Base-by-base conservation (phyloP, 2,888 invertebrate genomes). In the Sceliomorpha sp. region DNA sequence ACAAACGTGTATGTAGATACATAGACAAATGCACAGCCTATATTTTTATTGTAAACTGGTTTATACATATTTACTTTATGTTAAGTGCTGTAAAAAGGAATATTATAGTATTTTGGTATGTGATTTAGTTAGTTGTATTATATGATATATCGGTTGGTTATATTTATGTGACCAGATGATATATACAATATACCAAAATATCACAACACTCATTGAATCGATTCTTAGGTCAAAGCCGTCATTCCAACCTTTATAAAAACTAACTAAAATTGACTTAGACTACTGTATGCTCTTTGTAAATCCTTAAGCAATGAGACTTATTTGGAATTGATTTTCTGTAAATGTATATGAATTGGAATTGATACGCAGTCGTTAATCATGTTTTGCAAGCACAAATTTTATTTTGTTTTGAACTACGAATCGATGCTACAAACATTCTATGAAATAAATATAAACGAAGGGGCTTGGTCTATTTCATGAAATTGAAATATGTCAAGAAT, bases 11-110 rank as follows among this genome's bases (percentile, higher is more conserved):
- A 64, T 12, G 70, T 72, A 73, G 69, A 63, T 73, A 73, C 51
- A 74, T 70, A 73, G 71, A 63, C 55, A 77, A 77, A 82, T 81
- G 80, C 83, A 86, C 81, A 83, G 79, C 73, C 78, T 83, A 81
- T 78, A 79, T 72, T 75, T 77, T 75, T 74, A 75, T 72, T 74
- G 71, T 77, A 76, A 78, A 75, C 76, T 80, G 64, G 69, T 80
- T 85, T 81, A 77, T 78, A 79, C 70, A 75, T 76, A 77, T 79
- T 83, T 77, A 80, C 77, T 81, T 84, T 83, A 70, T 75, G 78
- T 84, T 79, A 79, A 72, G 80, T 66, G 74, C 74, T 75, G 76
- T 79, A 82, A 78, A 64, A 59, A 73, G 68, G 10, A n/a, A 66
- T 51, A 58, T 76, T 77, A 64, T 75, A 76, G 74, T 77, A 72